phyloP scores from a whole-genome alignment of 2,888 invertebrate species.

The Cabera pusaria region DNA sequence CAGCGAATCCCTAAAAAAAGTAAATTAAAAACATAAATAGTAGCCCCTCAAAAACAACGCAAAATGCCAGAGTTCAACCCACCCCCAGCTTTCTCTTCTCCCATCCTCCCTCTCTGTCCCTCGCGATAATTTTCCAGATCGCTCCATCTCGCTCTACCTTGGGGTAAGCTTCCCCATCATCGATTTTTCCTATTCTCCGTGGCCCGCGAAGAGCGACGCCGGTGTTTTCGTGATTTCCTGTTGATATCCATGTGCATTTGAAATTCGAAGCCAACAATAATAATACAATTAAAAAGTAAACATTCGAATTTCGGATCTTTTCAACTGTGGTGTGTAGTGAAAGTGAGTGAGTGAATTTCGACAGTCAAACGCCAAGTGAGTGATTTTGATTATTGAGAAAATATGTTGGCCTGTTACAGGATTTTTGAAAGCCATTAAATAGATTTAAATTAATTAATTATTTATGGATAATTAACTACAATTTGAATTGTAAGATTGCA shows the following conservation, averaged over 20 bases:
- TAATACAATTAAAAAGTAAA: no score
- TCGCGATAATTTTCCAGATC: conserved; percentile 15
- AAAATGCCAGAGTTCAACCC: conserved; percentile 21
- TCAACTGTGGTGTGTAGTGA: conserved; percentile 11
- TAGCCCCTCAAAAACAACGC: conserved; percentile 30
- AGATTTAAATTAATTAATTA: no score
- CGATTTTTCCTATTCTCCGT: conserved; percentile 17
- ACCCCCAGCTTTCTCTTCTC: conserved; percentile 17
- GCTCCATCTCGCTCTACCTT: conserved; percentile 7
- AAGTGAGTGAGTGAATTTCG: conserved; percentile 7
- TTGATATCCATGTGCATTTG: conserved; percentile 17
- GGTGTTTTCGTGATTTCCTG: conserved; percentile 11
- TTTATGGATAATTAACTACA: no score
- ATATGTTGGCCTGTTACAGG: not conserved
- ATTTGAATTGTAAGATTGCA: no score
- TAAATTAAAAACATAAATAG: conserved; percentile 13
- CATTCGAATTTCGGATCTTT: not conserved
- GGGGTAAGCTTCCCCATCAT: conserved; percentile 11
- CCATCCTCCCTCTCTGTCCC: conserved; percentile 23
- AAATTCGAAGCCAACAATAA: no score
- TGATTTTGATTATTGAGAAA: not conserved
- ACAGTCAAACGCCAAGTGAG: conserved; percentile 4
- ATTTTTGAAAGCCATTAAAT: no score
- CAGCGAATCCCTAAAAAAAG: no score
- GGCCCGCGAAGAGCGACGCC: conserved; percentile 9